Percentiles rank a stretch among this genome's conserved stretches.
Conservation (phyloP, 2,888 invertebrate species). For the Platycheirus albimanus region DNA sequence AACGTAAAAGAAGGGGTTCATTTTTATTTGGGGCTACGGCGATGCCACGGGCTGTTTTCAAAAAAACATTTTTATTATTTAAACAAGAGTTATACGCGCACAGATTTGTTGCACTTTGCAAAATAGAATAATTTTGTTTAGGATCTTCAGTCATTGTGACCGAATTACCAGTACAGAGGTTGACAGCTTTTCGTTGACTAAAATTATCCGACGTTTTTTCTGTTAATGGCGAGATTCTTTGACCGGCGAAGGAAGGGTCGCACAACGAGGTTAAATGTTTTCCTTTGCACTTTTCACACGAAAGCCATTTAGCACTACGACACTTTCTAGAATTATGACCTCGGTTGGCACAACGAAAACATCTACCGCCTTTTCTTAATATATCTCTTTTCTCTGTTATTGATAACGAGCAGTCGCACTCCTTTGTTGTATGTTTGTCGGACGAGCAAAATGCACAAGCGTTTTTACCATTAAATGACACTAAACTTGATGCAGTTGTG, state of each 20-base stretch:
- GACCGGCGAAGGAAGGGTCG: constrained; percentile 13
- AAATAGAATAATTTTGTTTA: too few species aligned
- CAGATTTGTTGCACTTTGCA: too few species aligned
- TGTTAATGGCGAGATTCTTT: not conserved
- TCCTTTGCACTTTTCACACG: constrained; percentile 27
- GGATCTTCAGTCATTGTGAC: too few species aligned
- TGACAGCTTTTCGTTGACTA: not conserved
- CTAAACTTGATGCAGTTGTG: constrained; percentile 33
- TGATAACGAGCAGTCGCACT: constrained; percentile 28
- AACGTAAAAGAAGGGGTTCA: too few species aligned
- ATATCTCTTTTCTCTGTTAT: constrained; percentile 36
- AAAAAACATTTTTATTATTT: constrained; percentile 18
- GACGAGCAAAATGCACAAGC: constrained; percentile 18
- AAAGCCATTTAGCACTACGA: constrained; percentile 33
- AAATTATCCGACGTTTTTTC: not conserved
- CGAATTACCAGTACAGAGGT: constrained; percentile 15
- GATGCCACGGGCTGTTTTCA: constrained; percentile 34
- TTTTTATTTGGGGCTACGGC: constrained; percentile 19
- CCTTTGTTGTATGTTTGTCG: constrained; percentile 23
- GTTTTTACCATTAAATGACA: constrained; percentile 14
- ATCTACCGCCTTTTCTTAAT: constrained; percentile 32
- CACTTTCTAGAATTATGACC: constrained; percentile 39
- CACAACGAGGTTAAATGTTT: constrained; percentile 33
- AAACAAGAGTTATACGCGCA: too few species aligned
- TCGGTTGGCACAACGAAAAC: constrained; percentile 38